A percentile compares a stretch with the other conserved stretches of the same genome.
Conservation (phyloP, 2,888 invertebrate genomes). For the Hyalella azteca region DNA sequence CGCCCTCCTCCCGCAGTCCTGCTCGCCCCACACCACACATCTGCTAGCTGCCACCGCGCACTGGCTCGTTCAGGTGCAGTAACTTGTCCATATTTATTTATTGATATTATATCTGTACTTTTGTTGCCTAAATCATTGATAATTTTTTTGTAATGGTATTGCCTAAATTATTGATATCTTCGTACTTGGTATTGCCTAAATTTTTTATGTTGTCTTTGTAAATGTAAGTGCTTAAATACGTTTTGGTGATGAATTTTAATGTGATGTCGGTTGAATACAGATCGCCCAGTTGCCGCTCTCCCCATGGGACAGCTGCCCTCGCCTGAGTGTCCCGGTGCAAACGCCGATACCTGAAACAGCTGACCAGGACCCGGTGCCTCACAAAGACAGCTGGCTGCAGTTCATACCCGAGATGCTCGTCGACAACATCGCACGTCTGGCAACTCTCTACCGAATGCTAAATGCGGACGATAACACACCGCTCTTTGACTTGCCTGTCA, state of each 20-base stretch:
- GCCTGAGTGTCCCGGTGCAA: not conserved
- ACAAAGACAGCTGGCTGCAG: slow-evolving; percentile 61
- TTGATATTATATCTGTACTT: too few species aligned
- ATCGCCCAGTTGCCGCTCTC: slow-evolving; percentile 2
- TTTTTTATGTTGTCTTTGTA: too few species aligned
- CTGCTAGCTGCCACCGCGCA: slow-evolving; percentile 81
- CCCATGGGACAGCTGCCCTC: not conserved
- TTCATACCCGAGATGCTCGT: slow-evolving; percentile 89
- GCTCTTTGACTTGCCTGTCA: slow-evolving; percentile 59
- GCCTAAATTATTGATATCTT: too few species aligned
- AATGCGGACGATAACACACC: slow-evolving; percentile 69
- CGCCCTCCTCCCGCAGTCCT: slow-evolving; percentile 76
- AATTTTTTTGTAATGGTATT: too few species aligned
- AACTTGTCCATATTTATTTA: too few species aligned
- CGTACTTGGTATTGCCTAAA: too few species aligned
- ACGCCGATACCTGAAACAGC: not conserved
- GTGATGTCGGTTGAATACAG: too few species aligned
- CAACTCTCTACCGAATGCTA: slow-evolving; percentile 69
- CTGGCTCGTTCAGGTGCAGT: slow-evolving; percentile 82
- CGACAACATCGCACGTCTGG: slow-evolving; percentile 83
- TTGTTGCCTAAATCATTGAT: too few species aligned
- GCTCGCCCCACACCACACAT: slow-evolving; percentile 73
- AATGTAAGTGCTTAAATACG: too few species aligned
- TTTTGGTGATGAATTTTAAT: too few species aligned
- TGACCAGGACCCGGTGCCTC: slow-evolving; percentile 21